Base-by-base conservation (phyloP, 2,888 invertebrate species). In the Hetaerina titia region DNA sequence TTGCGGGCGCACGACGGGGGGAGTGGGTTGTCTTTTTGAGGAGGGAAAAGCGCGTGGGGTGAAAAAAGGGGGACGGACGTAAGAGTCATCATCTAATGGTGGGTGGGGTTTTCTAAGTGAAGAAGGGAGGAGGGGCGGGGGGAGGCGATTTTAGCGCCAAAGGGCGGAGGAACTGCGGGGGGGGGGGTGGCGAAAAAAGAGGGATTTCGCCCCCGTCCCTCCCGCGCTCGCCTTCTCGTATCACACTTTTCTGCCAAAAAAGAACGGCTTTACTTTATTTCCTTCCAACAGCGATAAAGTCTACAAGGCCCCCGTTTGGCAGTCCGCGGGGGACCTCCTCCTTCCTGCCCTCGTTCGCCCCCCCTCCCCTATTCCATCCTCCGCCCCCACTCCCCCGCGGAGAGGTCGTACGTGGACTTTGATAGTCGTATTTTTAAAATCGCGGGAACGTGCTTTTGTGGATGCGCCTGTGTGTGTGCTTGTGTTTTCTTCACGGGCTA, bases 361-460 rank as follows among this genome's bases (percentile, higher is more conserved):
- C n/a, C 22, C 69, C n/a, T n/a, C 69, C 22, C 19, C 45, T 1
- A 4, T 4, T 4, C 45, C 22, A 0, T 22, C 22, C 22, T 7
- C 22, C n/a, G 1, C 2, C 4, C 6, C 69, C 22, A 7, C 5
- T 22, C 69, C n/a, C 69, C n/a, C 22, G n/a, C 60, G 1, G 5
- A 25, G 57, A n/a, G 58, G 2, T 90, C 64, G 2, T 64, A 90
- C 90, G 64, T 31, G 90, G 19, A 64, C 15, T 31, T 22, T 9
- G 45, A 90, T 64, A 31, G 90, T 31, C 31, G 90, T 45, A 90
- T 31, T 64, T 64, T 90, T 64, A 31, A 58, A 60, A 58, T 57
- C 15, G 17, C 57, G 6, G 58, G 58, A 22, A n/a, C 17, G 60
- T 60, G 89, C 11, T 45, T 56, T 56, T 57, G 45, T 31, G 31